phyloP scores from a whole-genome alignment of 2,113 vertebrate genomes.

The Lichenostomus cassidix region DNA sequence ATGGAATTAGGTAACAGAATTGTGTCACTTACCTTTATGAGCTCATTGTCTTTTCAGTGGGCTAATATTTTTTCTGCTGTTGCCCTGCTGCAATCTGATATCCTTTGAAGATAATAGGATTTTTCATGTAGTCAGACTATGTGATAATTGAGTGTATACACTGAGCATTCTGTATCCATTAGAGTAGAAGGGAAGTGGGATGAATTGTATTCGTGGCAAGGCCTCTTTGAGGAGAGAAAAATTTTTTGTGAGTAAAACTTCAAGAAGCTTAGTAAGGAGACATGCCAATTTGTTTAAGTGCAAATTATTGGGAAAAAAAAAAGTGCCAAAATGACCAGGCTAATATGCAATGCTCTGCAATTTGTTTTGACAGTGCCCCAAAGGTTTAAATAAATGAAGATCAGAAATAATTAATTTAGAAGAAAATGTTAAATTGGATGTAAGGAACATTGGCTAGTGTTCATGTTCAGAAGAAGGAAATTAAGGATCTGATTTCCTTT shows the following conservation, averaged over 20 bases:
- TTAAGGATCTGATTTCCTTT: not conserved
- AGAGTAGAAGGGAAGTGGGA: not conserved
- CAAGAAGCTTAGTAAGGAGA: not conserved
- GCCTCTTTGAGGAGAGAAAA: not conserved
- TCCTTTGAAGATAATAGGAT: not conserved
- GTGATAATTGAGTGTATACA: not conserved
- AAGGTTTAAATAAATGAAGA: not conserved
- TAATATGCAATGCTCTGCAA: not conserved
- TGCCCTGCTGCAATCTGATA: not conserved
- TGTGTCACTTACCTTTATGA: not conserved
- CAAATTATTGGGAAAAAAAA: not conserved
- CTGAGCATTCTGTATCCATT: not conserved
- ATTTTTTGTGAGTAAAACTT: not conserved
- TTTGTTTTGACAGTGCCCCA: not conserved
- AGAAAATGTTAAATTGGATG: not conserved
- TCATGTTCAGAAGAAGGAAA: not conserved
- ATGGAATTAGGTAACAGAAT: not conserved
- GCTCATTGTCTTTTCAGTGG: not conserved
- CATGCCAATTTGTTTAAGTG: not conserved
- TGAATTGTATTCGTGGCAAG: not conserved
- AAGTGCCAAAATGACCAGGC: not conserved
- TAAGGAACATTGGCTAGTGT: not conserved
- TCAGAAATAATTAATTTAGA: not conserved
- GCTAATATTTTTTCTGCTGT: not conserved
- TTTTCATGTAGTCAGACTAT: not conserved